A percentile compares a stretch with the other conserved stretches of the same genome.
Evolutionary conservation across 1,140 invertebrate genomes (phyloP).

Genomic region (Drosophila bifasciata): DNA sequence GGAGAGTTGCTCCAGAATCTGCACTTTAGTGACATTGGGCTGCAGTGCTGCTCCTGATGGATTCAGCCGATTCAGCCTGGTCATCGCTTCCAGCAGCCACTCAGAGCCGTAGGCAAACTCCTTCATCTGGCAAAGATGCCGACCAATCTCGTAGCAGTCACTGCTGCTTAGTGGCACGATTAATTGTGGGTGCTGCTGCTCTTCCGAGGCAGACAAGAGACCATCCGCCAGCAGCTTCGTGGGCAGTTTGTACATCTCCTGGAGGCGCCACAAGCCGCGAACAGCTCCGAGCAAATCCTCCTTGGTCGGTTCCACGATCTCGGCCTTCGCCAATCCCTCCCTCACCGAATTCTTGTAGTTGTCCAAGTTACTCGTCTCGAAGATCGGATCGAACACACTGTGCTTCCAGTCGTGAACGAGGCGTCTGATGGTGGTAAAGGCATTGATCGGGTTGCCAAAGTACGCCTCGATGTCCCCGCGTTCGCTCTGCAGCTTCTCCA

Average conservation of each 20-base stretch:
- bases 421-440: slow-evolving; percentile 90
- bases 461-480: slow-evolving; percentile 18
- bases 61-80: background rate
- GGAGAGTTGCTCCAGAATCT: slow-evolving; percentile 45
- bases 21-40: slow-evolving; percentile 23
- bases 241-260: slow-evolving; percentile 96
- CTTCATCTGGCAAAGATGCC: slow-evolving; percentile 93
- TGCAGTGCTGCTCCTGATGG: background rate
- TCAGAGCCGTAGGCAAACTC: slow-evolving; percentile 95
- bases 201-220: slow-evolving; percentile 89
- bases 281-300: slow-evolving; percentile 96
- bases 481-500: slow-evolving; percentile 33
- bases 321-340: slow-evolving; percentile 86
- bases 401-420: slow-evolving; percentile 94
- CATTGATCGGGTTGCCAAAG: slow-evolving; percentile 69
- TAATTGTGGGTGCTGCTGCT: slow-evolving; percentile 84
- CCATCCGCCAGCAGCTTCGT: slow-evolving; percentile 94
- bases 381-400: slow-evolving; percentile 86
- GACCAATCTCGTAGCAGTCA: slow-evolving; percentile 97
- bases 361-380: slow-evolving; percentile 10
- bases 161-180: slow-evolving; percentile 88
- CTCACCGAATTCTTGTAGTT: slow-evolving; percentile 85
- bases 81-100: slow-evolving; percentile 95
- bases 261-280: slow-evolving; percentile 94
- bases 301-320: slow-evolving; percentile 87